Evolutionary conservation across 2,797 vertebrate species (phyloP), one percentile per base, ranked within the genome.

Genomic region (Enteromius anoplus): DNA sequence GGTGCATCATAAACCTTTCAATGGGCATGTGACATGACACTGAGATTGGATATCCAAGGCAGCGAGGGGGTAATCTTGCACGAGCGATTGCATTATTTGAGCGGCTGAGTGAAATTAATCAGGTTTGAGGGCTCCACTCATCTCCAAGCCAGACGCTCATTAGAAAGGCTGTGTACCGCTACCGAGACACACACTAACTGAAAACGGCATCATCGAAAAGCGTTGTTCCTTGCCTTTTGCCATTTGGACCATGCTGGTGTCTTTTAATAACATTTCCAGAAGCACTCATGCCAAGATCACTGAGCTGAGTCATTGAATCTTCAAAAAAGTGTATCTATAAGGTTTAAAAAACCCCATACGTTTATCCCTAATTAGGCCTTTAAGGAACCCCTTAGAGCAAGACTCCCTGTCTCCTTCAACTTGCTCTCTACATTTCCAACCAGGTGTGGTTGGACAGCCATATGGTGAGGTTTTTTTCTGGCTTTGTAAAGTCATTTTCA

Each of bases 361-460:
- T 8, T 91, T 93, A 95, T 93, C 92, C 89, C 88, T 90, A 88
- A 23, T 87, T 88, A 78, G 85, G 49, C 90, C 1, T 65, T 45
- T 72, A 75, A 29, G 26, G 75, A 62, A 71, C 32, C 34, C 19
- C 51, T 51, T 60, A 68, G 42, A 65, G 72, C n/a, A 77, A 65
- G 55, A 75, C 58, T 72, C 15, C 42, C 5, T 17, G 2, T 21
- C 51, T 78, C 32, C 51, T 53, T 60, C 12, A 32, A 34, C 71
- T 62, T 29, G 4, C 34, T 47, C 42, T n/a, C 40, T 58, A 6
- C 45, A 23, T 79, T 80, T 78, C 26, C 69, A 82, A 66, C 77
- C 79, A 93, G 80, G 81, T 89, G 82, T 85, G 86, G 80, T 62
- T 73, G 75, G 45, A 91, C 85, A 75, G 88, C 83, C 88, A 90